Evolutionary conservation across 2,797 vertebrate species (phyloP), one percentile per base, ranked within the genome.

Genomic region (Etheostoma perlongum): DNA sequence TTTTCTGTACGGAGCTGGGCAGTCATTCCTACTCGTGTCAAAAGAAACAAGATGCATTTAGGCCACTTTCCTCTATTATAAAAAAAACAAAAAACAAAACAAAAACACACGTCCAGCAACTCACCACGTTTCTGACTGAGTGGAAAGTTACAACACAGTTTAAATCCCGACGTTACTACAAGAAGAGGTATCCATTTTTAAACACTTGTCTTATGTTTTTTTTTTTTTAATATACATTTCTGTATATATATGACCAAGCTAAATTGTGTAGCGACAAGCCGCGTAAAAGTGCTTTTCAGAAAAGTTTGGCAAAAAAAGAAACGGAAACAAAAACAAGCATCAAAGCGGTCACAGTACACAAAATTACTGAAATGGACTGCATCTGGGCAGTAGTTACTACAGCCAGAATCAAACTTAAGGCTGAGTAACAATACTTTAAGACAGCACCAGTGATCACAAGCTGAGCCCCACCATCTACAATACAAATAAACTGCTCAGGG

Each of bases 281-380:
- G 82, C 74, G 88, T 89, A 91, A 94, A 94, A 94, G 92, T 94
- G 93, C 93, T 94, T 91, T 89, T 91, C 78, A 89, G 86, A 91
- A 91, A 91, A 76, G 83, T 92, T 91, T 92, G 90, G 89, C 90
- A 81, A 88, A 89, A 89, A 7, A 61, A 72, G 67, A 60, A 55
- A 60, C 4, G 2, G 30, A 52, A 47, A 42, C 2, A 3, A 52
- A 71, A 78, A 58, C 8, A 71, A 82, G 72, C 67, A 59, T 79
- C 36, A 10, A 78, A 77, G 74, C 76, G 19, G 76, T 91, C 89
- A 93, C 93, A 93, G 91, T 93, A 93, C 85, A 84, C 74, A 13
- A 81, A 47, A 33, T 87, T 70, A 93, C 88, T 72, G 74, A 90
- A 86, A 84, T 69, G 65, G 63, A 88, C 88, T 89, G 83, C 86